These are phyloP conservation scores for Oegoconia quadripuncta DNA, from an alignment of 2,888 invertebrate species.

Conservation along the genomic window DNA sequence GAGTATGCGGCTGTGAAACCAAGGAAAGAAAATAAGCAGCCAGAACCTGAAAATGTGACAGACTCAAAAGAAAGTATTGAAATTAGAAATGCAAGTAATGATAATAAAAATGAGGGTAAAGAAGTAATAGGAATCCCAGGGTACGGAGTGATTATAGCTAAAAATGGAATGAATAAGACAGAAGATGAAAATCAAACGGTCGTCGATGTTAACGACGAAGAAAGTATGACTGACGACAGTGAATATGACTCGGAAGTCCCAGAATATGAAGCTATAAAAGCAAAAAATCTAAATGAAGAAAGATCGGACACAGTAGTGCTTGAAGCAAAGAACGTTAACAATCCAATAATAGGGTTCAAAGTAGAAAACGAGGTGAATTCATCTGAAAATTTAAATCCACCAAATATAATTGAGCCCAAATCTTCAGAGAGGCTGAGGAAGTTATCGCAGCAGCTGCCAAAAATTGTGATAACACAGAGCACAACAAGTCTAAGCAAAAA, in stretches of 20 bases:
- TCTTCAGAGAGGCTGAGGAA: conserved; percentile 58
- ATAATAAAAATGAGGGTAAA: too few species aligned
- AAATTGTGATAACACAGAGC: conserved; percentile 66
- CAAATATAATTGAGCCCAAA: conserved; percentile 30
- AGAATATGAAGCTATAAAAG: conserved; percentile 43
- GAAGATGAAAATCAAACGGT: too few species aligned
- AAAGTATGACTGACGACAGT: background rate
- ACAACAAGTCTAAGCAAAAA: conserved; percentile 44
- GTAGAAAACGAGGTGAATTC: conserved; percentile 51
- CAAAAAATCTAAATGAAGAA: conserved; percentile 18
- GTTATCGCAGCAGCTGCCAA: conserved; percentile 60
- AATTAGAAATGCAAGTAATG: too few species aligned
- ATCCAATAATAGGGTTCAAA: conserved; percentile 30
- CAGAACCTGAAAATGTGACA: too few species aligned
- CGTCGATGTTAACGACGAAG: too few species aligned
- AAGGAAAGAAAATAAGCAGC: too few species aligned
- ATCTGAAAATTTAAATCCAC: conserved; percentile 42
- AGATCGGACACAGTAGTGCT: conserved; percentile 1
- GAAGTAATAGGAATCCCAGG: too few species aligned
- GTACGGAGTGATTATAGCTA: too few species aligned
- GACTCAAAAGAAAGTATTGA: too few species aligned
- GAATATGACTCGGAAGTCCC: conserved; percentile 17
- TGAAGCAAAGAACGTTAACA: conserved; percentile 9
- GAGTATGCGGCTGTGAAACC: too few species aligned
- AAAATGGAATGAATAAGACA: conserved; percentile 7